Conservation (phyloP, 2,797 vertebrate species). For the Siniperca undulata region DNA sequence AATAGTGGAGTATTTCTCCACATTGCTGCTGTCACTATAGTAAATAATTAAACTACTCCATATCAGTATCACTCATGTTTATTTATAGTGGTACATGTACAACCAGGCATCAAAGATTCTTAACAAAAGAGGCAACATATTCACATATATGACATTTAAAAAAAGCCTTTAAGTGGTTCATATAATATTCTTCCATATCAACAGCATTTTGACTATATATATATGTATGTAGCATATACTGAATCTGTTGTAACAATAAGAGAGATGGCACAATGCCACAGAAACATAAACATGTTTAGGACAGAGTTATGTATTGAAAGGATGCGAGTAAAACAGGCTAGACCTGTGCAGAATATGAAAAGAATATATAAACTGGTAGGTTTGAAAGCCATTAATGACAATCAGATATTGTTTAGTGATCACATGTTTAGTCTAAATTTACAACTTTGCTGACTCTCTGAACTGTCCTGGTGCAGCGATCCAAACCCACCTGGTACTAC, state of each 20-base stretch:
- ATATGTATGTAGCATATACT: conserved; percentile 10
- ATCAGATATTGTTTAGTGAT: not conserved
- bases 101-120: conserved; percentile 42
- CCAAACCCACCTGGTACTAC: not conserved
- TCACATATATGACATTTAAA: conserved; percentile 55
- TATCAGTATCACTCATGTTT: conserved; percentile 55
- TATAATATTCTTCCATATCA: conserved; percentile 20
- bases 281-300: not conserved
- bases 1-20: not conserved
- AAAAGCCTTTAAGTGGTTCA: conserved; percentile 11
- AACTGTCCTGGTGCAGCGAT: not conserved
- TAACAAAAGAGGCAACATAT: conserved; percentile 51
- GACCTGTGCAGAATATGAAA: not conserved
- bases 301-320: not conserved
- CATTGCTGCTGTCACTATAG: not conserved
- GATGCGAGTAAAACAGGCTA: not conserved
- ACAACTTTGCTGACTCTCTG: not conserved
- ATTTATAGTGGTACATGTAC: conserved; percentile 69
- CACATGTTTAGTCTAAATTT: not conserved
- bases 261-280: not conserved
- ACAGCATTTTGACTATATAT: conserved; percentile 36
- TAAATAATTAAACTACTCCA: not conserved
- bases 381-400: not conserved
- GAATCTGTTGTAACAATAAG: conserved; percentile 34
- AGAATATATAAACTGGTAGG: not conserved